Conservation (phyloP, 2,888 invertebrate genomes). For the Orthosia incerta region DNA sequence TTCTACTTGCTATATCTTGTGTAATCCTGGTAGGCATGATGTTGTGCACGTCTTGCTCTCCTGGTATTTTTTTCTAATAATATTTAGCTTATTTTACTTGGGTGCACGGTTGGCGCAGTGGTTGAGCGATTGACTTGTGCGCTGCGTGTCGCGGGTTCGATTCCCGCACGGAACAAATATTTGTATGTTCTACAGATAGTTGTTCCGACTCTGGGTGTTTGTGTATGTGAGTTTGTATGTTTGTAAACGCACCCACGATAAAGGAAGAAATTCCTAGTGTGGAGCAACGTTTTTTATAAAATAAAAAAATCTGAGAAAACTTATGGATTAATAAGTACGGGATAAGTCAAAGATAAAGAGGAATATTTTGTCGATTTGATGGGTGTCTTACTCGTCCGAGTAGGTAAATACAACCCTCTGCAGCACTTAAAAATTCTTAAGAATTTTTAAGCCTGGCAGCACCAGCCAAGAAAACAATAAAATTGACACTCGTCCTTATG, state of each 20-base stretch:
- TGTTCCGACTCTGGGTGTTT: too few species aligned
- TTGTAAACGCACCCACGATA: too few species aligned
- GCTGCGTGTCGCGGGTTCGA: too few species aligned
- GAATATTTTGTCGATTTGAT: background rate
- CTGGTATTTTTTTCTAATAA: conserved; percentile 59
- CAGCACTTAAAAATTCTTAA: background rate
- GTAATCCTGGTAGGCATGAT: conserved; percentile 75
- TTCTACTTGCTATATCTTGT: conserved; percentile 75
- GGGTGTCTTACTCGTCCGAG: background rate
- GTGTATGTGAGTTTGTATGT: too few species aligned
- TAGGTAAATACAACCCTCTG: background rate
- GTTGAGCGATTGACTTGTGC: too few species aligned
- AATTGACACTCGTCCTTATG: background rate
- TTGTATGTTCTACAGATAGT: too few species aligned
- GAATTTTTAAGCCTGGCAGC: background rate
- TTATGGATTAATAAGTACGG: background rate
- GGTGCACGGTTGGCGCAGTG: too few species aligned
- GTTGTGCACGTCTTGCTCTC: conserved; percentile 63
- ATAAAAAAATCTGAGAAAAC: too few species aligned
- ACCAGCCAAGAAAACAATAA: background rate
- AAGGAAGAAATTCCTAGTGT: too few species aligned
- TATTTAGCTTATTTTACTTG: conserved; percentile 7
- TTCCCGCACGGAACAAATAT: too few species aligned
- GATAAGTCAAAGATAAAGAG: conserved; percentile 7
- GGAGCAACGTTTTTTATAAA: too few species aligned